Conservation (phyloP, 2,797 vertebrate genomes). For the Xiphophorus birchmanni region DNA sequence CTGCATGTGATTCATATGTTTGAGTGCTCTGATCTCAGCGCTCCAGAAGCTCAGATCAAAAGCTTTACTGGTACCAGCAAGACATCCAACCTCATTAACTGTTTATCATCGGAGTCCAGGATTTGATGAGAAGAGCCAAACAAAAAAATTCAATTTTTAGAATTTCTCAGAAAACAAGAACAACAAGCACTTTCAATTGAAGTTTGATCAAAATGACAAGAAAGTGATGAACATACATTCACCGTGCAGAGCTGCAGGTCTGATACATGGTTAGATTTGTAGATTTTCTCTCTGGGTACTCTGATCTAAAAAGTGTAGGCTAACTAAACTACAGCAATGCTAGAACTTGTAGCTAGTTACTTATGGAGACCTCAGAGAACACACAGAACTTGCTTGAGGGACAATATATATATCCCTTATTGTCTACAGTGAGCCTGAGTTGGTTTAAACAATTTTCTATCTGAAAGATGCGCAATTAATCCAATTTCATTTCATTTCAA, state of each 20-base stretch:
- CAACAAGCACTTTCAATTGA: background rate
- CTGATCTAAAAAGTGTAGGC: too few species aligned
- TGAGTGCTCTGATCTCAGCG: conserved; percentile 6
- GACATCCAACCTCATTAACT: conserved; percentile 16
- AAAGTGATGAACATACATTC: background rate
- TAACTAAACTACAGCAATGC: too few species aligned
- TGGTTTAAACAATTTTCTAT: background rate
- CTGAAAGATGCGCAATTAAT: background rate
- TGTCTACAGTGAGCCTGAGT: background rate
- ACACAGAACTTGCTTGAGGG: background rate
- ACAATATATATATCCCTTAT: background rate
- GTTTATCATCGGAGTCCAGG: conserved; percentile 6
- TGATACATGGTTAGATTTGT: background rate
- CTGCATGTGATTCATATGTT: background rate
- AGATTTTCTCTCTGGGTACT: background rate
- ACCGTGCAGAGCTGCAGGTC: background rate
- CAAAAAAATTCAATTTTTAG: background rate
- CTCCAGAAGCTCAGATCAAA: conserved; percentile 14
- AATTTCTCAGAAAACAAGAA: background rate
- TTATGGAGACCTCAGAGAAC: background rate
- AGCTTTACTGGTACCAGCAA: conserved; percentile 16
- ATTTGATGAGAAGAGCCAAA: conserved; percentile 1
- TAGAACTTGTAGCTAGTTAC: too few species aligned
- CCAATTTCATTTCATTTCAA: background rate
- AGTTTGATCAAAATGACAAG: background rate